Evolutionary conservation across 2,113 vertebrate species (phyloP), one percentile per base, ranked within the genome.

Genomic region (Hoplias malabaricus): DNA sequence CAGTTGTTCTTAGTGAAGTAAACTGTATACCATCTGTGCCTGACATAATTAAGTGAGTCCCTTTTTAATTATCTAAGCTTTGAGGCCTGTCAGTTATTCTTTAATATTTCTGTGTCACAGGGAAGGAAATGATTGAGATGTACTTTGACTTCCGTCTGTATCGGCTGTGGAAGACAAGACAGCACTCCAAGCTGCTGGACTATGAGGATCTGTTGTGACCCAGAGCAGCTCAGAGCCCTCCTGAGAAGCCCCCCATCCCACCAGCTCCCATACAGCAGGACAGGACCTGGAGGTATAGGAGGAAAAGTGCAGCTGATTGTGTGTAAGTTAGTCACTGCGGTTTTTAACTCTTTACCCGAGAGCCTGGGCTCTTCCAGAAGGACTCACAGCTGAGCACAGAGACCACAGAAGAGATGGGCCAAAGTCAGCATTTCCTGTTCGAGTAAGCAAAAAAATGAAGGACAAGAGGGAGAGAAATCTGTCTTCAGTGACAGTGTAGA

Each of bases 71-170:
- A 25, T 9, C 38, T 27, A 34, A 57, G 34, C 50, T 8, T 6
- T 36, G 4, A 38, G 54, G 2, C 48, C 19, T 69, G 9, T 80
- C 19, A 56, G 31, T 31, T 11, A 25, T 5, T 66, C 21, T 53
- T 73, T 3, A 33, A 7, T 33, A 29, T 46, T n/a, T 69, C 38
- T 72, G 4, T 70, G 14, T 43, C 63, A 48, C 61, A 98, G 98
- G 98, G 86, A 98, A 99, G 91, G 93, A 96, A 87, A 94, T 98
- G 96, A 99, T 99, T 1, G 98, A 99, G 91, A 93, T 92, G 87
- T 99, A 96, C 90, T 99, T 99, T 69, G 98, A 99, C 89, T 99
- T 99, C 89, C 97, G 98, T 73, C 93, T 99, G 80, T 99, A 96
- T 86, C 96, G 98, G 70, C 93, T 98, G 66, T 99, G 98, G 98